phyloP scores from a whole-genome alignment of 2,888 invertebrate genomes.

The Ectemnius lituratus region DNA sequence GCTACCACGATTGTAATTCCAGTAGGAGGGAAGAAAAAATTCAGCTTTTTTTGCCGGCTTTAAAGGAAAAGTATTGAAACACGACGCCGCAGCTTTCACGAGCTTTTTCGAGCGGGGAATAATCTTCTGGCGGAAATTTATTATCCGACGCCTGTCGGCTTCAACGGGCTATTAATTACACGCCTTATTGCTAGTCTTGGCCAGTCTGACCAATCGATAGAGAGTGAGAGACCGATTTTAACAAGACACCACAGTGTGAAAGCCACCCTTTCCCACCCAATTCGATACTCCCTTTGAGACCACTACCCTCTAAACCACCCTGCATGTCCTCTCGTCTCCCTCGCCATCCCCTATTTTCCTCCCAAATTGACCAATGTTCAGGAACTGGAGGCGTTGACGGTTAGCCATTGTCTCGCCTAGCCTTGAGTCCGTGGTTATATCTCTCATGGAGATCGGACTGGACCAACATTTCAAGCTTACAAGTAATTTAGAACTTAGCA shows the following conservation, averaged over 20 bases:
- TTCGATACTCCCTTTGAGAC: slow-evolving; percentile 36
- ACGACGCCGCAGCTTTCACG: neutral
- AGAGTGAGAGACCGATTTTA: slow-evolving; percentile 32
- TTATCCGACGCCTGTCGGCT: slow-evolving; percentile 39
- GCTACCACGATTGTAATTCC: neutral
- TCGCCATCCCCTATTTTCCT: slow-evolving; percentile 39
- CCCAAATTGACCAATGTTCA: slow-evolving; percentile 30
- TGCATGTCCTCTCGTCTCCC: neutral
- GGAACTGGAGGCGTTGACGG: neutral
- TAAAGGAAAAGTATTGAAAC: too few species aligned
- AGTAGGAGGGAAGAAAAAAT: neutral
- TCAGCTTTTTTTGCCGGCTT: too few species aligned
- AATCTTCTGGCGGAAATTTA: slow-evolving; percentile 35
- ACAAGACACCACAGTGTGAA: slow-evolving; percentile 31
- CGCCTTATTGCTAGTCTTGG: slow-evolving; percentile 29
- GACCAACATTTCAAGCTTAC: too few species aligned
- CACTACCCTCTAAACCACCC: neutral
- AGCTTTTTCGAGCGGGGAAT: slow-evolving; percentile 17
- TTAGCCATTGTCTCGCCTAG: too few species aligned
- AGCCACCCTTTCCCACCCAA: slow-evolving; percentile 18
- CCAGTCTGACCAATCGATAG: slow-evolving; percentile 1
- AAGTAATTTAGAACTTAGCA: too few species aligned
- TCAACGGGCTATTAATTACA: slow-evolving; percentile 50
- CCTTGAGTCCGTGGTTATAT: too few species aligned
- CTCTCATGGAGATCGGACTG: too few species aligned